Percentiles rank a stretch among this genome's conserved stretches.
These are phyloP conservation scores for Dendrolimus kikuchii DNA, from an alignment of 1,140 invertebrate genomes.

Conservation along the genomic window DNA sequence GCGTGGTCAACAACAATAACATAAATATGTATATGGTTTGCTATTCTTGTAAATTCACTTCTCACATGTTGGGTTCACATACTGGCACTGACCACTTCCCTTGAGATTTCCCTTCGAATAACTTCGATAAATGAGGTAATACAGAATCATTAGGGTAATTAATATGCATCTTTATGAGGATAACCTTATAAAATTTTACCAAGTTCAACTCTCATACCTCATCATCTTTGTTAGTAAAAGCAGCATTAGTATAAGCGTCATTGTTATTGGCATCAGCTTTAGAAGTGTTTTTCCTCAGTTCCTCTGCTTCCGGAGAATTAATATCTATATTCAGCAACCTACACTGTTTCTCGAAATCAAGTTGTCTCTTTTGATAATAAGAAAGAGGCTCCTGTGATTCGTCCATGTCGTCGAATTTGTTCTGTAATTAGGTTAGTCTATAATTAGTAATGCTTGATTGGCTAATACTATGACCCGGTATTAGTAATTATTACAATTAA, in stretches of 20 bases:
- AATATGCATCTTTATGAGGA: neutral
- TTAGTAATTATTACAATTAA: neutral
- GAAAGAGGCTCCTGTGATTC: slow-evolving; percentile 52
- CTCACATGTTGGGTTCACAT: too few relatives aligned
- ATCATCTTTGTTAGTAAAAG: slow-evolving; percentile 46
- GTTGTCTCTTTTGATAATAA: slow-evolving; percentile 54
- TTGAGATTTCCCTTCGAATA: too few relatives aligned
- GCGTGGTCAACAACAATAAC: too few relatives aligned
- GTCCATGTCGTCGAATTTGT: slow-evolving; percentile 43
- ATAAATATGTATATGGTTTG: too few relatives aligned
- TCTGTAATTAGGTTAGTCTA: slow-evolving; percentile 50
- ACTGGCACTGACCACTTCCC: too few relatives aligned
- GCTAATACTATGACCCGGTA: too few relatives aligned
- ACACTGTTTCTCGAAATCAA: slow-evolving; percentile 60
- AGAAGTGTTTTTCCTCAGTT: slow-evolving; percentile 34
- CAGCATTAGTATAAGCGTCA: slow-evolving; percentile 29
- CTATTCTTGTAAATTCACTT: too few relatives aligned
- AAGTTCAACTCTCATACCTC: slow-evolving; percentile 40
- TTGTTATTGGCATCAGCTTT: slow-evolving; percentile 40
- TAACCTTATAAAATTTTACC: neutral
- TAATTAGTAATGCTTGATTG: neutral
- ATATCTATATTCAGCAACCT: slow-evolving; percentile 55
- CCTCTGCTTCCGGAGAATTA: slow-evolving; percentile 49
- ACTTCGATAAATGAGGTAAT: too few relatives aligned
- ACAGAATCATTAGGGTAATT: too few relatives aligned